Evolutionary conservation across 2,888 invertebrate species (phyloP), one percentile per base, ranked within the genome.

Genomic region (Opisthograptis luteolata): DNA sequence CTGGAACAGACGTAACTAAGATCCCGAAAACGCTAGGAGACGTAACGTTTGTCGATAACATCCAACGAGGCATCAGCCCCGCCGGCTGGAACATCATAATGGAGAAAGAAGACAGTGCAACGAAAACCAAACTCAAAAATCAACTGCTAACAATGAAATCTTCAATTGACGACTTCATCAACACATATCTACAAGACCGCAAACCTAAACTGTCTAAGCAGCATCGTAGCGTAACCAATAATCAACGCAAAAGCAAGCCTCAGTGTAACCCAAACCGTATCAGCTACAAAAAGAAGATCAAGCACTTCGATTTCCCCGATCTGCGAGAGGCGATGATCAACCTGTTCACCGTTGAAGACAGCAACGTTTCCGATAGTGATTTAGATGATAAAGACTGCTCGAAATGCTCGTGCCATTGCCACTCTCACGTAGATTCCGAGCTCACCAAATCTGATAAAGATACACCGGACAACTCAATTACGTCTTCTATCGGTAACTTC

Each of bases 401-500:
- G 35, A 64, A 64, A 17, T 89, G 89, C 27, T 57, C 49, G 1
- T 68, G 74, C 0, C 71, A 79, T 14, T 60, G 60, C 14, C 55
- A 58, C 17, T 39, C 30, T 0, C 28, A 39, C 0, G 69, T 76
- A 0, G 86, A 87, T 45, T 81, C 84, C 0, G 87, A 81, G 0
- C 76, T 64, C 1, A 67, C 68, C 0, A 84, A 84, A 53, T 69
- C 73, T 0, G 76, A 84, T 1, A 63, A 66, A 37, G 72, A 78
- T 0, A 37, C 13, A 2, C 59, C 73, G 0, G 73, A 77, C 34
- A 76, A 76, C 19, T 81, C 83, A 0, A 85, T 90, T 2, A 83
- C 86, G 1, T 89, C 90, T 0, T 90, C 90, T 0, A 81, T 90
- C 0, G 90, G 90, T 0, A 88, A 90, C 56, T 90, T 90, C 45